Evolutionary conservation across 2,888 invertebrate species (phyloP).

Genomic region (Bugula neritina): DNA sequence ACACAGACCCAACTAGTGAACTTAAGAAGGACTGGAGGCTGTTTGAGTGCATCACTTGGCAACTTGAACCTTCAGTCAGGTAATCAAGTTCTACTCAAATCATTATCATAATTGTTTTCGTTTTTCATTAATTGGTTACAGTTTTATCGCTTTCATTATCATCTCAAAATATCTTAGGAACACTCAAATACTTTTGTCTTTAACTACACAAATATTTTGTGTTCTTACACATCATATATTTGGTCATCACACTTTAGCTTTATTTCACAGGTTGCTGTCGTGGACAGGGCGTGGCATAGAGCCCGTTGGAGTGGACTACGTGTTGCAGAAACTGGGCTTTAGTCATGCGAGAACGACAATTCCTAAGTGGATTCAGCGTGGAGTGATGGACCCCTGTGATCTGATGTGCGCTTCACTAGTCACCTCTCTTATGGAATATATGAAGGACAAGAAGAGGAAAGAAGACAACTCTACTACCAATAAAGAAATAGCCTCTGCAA

Average conservation of each 20-base stretch:
- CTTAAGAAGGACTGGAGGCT: slow-evolving; percentile 72
- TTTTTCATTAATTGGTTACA: too few species aligned
- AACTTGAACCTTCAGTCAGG: slow-evolving; percentile 70
- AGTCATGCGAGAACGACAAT: slow-evolving; percentile 95
- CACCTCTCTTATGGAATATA: slow-evolving; percentile 15
- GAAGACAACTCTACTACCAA: neutral
- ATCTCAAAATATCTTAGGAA: too few species aligned
- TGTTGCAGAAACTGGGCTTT: slow-evolving; percentile 93
- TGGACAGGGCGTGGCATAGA: slow-evolving; percentile 96
- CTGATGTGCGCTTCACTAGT: slow-evolving; percentile 61
- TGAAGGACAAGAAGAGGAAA: neutral
- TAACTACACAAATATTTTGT: too few species aligned
- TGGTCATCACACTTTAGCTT: too few species aligned
- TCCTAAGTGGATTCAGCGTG: slow-evolving; percentile 98
- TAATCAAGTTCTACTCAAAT: too few species aligned
- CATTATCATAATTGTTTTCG: too few species aligned
- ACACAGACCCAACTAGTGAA: slow-evolving; percentile 45
- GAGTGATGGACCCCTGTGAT: slow-evolving; percentile 94
- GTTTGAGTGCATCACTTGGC: slow-evolving; percentile 91
- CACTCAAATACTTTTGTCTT: too few species aligned
- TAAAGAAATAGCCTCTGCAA: neutral
- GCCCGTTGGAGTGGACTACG: slow-evolving; percentile 96
- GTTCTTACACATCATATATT: too few species aligned
- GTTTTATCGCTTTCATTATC: too few species aligned
- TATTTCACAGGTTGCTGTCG: slow-evolving; percentile 54